phyloP scores from a whole-genome alignment of 23 tunicate genomes.

The Halocynthia roretzi region DNA sequence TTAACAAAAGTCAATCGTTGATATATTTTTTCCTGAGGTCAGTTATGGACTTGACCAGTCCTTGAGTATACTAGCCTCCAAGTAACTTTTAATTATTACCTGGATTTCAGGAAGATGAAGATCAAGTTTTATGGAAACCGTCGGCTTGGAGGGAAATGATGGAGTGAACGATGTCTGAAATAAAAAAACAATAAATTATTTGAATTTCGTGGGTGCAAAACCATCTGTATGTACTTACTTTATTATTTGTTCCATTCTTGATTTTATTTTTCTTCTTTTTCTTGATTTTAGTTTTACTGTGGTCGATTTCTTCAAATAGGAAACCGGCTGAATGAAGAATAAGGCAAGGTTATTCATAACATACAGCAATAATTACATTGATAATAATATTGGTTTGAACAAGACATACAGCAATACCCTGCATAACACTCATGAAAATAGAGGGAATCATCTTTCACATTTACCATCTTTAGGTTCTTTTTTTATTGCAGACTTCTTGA shows the following conservation, averaged over 20 bases:
- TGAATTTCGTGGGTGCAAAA: too few species aligned
- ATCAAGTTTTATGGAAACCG: conserved; percentile 33
- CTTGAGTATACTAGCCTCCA: too few species aligned
- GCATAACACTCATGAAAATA: too few species aligned
- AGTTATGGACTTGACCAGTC: too few species aligned
- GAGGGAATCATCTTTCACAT: not conserved
- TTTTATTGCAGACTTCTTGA: not conserved
- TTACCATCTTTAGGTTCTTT: conserved; percentile 1
- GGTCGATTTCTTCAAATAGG: conserved; percentile 57
- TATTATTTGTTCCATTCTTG: not conserved
- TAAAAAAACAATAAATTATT: too few species aligned
- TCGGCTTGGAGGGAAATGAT: not conserved
- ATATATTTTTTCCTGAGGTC: too few species aligned
- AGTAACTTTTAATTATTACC: conserved; percentile 1
- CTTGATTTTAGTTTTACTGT: conserved; percentile 31
- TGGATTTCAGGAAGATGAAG: conserved; percentile 64
- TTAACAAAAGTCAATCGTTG: too few species aligned
- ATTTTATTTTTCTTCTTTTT: conserved; percentile 48
- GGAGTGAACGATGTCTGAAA: not conserved
- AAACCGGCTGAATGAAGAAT: conserved; percentile 1
- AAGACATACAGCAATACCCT: too few species aligned
- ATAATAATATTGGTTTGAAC: too few species aligned
- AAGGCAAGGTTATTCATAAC: too few species aligned
- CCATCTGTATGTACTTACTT: not conserved
- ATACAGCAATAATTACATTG: too few species aligned